These are phyloP conservation scores for Megaceryle maxima DNA, from an alignment of 2,113 vertebrate genomes.

Conservation along the genomic window DNA sequence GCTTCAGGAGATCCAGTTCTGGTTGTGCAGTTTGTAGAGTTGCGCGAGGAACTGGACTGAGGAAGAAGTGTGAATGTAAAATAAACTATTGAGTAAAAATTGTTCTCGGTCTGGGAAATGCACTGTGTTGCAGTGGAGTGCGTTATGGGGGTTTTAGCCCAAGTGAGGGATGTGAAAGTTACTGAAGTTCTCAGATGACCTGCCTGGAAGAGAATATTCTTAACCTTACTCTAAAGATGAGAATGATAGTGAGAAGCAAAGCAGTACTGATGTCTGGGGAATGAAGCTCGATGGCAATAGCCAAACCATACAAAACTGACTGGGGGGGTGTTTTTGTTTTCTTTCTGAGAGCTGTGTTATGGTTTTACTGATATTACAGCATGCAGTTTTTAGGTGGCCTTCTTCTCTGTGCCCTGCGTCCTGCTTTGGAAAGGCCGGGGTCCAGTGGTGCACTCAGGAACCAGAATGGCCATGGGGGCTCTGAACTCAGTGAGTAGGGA, in stretches of 20 bases:
- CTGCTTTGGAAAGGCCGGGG: background rate
- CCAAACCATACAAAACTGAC: background rate
- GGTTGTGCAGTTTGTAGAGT: no score
- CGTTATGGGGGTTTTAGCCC: rapidly evolving
- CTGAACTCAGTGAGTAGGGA: background rate
- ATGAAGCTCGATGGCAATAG: background rate
- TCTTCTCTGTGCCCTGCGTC: background rate
- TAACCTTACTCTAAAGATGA: background rate
- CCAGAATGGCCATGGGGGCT: rapidly evolving
- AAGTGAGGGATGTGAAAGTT: background rate
- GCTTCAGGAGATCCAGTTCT: background rate
- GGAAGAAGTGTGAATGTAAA: background rate
- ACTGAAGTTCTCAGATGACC: background rate
- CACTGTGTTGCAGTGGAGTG: background rate
- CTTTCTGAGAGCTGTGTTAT: background rate
- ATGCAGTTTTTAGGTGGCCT: rapidly evolving
- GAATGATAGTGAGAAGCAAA: background rate
- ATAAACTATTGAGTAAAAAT: background rate
- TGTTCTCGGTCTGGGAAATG: background rate
- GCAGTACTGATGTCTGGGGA: background rate
- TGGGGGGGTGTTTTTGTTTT: background rate
- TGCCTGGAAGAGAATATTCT: background rate
- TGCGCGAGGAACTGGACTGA: background rate
- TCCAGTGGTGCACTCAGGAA: rapidly evolving
- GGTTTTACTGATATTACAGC: no score